Evolutionary conservation across 2,888 invertebrate species (phyloP).

Genomic region (Gryllus longicercus): DNA sequence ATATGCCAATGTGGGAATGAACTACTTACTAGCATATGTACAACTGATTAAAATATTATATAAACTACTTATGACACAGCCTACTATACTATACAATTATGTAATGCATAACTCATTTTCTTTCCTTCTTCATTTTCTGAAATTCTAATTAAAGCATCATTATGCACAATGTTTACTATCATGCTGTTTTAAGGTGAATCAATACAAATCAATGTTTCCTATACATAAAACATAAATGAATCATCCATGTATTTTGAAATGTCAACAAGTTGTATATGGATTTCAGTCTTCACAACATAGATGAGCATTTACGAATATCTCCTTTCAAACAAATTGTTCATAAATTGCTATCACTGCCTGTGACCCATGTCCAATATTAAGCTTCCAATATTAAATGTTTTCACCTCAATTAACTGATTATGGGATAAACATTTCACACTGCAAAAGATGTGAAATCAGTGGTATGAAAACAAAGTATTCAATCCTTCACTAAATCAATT

Average conservation of each 20-base stretch:
- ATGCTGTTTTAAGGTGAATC: neutral
- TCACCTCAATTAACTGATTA: neutral
- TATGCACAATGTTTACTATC: neutral
- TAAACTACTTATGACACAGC: slow-evolving; percentile 6
- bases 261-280: slow-evolving; percentile 3
- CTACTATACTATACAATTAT: neutral
- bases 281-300: slow-evolving; percentile 17
- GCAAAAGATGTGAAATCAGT: neutral
- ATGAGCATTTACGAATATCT: slow-evolving; percentile 17
- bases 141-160: neutral
- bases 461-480: slow-evolving; percentile 1
- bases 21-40: neutral
- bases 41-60: slow-evolving; percentile 1
- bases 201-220: neutral
- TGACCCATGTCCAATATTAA: neutral
- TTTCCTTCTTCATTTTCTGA: neutral
- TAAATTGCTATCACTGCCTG: neutral
- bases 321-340: neutral
- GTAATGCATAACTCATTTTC: neutral
- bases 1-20: no score
- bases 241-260: slow-evolving; percentile 11
- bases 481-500: slow-evolving; percentile 1
- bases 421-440: slow-evolving; percentile 1
- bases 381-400: neutral
- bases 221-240: neutral